Evolutionary conservation across 2,888 invertebrate genomes (phyloP), one percentile per base, ranked within the genome.

Genomic region (Xestia xanthographa): DNA sequence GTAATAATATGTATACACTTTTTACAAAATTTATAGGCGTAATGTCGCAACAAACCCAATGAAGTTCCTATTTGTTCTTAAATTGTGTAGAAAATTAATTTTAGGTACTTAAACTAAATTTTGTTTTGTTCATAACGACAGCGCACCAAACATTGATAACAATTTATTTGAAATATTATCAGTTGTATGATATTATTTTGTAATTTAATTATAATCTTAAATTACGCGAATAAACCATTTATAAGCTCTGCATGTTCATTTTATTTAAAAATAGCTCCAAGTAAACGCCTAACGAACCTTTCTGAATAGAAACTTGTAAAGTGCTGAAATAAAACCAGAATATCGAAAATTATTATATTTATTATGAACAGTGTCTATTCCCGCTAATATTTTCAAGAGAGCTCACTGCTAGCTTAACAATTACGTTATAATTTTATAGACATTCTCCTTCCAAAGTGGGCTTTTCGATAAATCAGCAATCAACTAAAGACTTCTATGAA

Each of bases 291-390:
- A 29, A 9, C 5, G 0, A 20, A 29, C 26, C 1, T 45, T 20
- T 53, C n/a, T 34, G 43, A 53, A 41, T 22, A 14, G 4, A 14
- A 45, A 69, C 6, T 34, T 41, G 20, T 20, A 22, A 38, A 60
- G n/a, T n/a, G 5, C 11, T 56, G 22, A 22, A 82, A 84, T 80
- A 75, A 86, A 84, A 85, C 76, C 72, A 72, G 14, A 0, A 71
- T 68, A 48, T 85, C 81, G 71, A 83, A 87, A 89, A 89, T 86
- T 88, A 88, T 87, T 86, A 87, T 90, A 87, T 89, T 86, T 88
- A 89, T 85, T 89, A 87, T 84, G 85, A 90, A 90, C 89, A 86
- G 88, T 88, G 81, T 85, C 87, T 89, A 88, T 84, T 85, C 82
- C 83, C 71, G 80, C 85, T 85, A 86, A 83, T 77, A 80, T 84